phyloP scores from a whole-genome alignment of 2,113 vertebrate species.

The Paraplagusia blochii region DNA sequence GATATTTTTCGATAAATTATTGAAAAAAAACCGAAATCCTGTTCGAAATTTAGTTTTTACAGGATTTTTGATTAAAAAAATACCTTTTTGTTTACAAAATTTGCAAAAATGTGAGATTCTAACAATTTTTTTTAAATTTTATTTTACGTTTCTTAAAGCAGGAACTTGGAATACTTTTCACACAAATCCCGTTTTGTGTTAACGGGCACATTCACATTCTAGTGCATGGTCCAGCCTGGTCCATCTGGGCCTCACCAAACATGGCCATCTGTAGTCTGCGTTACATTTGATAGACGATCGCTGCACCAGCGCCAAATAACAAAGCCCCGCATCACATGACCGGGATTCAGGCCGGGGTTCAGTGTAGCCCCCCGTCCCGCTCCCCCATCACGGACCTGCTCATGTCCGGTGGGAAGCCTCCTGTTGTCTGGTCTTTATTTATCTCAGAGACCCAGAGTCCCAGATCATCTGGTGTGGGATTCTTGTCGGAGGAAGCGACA shows the following conservation, averaged over 20 bases:
- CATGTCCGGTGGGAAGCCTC: slow-evolving; percentile 40
- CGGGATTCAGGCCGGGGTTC: slow-evolving; percentile 13
- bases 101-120: no score
- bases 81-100: no score
- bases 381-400: slow-evolving; percentile 1
- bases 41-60: no score
- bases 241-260: neutral
- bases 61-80: no score
- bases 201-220: neutral
- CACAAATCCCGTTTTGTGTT: no score
- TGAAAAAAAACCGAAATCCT: no score
- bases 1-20: no score
- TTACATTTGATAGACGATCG: slow-evolving; percentile 16
- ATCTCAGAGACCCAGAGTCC: neutral
- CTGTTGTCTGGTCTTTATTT: slow-evolving; percentile 46
- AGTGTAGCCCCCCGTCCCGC: slow-evolving; percentile 6
- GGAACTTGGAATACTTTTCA: no score
- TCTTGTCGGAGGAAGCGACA: slow-evolving; percentile 60
- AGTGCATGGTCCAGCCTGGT: neutral
- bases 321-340: slow-evolving; percentile 12
- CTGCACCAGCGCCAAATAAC: slow-evolving; percentile 6
- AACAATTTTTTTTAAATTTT: no score
- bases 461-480: slow-evolving; percentile 26
- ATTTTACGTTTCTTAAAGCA: no score
- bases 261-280: neutral